phyloP scores from a whole-genome alignment of 30 jellyfish, hydroid and myxozoan species.

The Morbakka virulenta region DNA sequence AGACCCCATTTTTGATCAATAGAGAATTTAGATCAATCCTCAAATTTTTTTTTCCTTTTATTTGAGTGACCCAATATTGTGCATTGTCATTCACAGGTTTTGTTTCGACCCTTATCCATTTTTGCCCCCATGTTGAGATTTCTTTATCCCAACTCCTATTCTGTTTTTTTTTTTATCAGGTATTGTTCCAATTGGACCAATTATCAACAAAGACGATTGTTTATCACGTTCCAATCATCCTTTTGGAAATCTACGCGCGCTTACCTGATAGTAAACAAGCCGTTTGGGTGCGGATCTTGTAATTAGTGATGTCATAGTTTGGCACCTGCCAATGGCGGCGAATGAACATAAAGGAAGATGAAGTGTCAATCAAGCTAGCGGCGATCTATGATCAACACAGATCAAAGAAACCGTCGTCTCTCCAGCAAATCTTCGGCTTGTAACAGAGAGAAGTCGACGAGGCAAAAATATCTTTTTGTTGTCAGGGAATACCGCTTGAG shows the following conservation, averaged over 20 bases:
- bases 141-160: no score
- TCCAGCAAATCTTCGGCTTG: constrained; percentile 79
- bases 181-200: no score
- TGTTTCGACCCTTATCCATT: no score
- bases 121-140: no score
- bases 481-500: constrained; percentile 64
- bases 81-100: no score
- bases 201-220: no score
- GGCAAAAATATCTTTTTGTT: constrained; percentile 58
- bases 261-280: constrained; percentile 1
- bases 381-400: constrained; percentile 84
- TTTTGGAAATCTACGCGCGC: neutral
- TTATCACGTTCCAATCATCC: neutral
- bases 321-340: constrained; percentile 99
- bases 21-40: no score
- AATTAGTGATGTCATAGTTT: constrained; percentile 93
- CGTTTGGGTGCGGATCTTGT: constrained; percentile 23
- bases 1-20: no score
- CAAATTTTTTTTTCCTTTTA: no score
- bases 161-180: no score
- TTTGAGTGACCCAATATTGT: no score
- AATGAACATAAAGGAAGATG: constrained; percentile 79
- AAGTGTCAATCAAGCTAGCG: constrained; percentile 86
- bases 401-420: constrained; percentile 93
- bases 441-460: no score